phyloP scores from a whole-genome alignment of 2,888 invertebrate genomes.

The Melitaea athalia region DNA sequence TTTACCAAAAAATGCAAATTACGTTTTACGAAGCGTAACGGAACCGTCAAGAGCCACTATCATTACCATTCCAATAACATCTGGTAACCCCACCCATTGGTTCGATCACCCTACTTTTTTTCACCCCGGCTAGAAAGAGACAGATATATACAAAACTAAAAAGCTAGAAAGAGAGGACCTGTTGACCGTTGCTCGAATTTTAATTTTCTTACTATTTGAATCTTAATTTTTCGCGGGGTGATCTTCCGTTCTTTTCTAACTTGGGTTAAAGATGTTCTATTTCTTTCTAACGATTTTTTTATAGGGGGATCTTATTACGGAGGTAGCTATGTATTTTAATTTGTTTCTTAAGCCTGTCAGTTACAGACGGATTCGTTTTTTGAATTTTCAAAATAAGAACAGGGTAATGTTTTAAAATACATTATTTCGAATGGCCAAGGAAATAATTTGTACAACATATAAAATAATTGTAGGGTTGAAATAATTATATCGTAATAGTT shows the following conservation, averaged over 20 bases:
- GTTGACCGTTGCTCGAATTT: conserved; percentile 79
- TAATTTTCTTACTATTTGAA: conserved; percentile 83
- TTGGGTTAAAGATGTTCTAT: conserved; percentile 44
- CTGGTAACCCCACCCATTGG: conserved; percentile 45
- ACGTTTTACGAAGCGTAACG: conserved; percentile 39
- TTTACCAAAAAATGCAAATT: conserved; percentile 42
- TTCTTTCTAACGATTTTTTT: conserved; percentile 65
- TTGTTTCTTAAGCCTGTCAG: conserved; percentile 35
- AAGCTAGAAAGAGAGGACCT: conserved; percentile 52
- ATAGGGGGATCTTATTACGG: conserved; percentile 46
- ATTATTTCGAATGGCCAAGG: not conserved
- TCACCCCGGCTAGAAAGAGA: conserved; percentile 43
- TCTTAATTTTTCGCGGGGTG: conserved; percentile 79
- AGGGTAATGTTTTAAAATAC: too few species aligned
- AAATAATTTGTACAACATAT: not conserved
- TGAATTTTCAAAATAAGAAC: conserved; percentile 5
- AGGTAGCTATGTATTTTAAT: conserved; percentile 26
- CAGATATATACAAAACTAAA: conserved; percentile 15
- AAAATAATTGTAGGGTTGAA: too few species aligned
- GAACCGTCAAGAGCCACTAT: conserved; percentile 49
- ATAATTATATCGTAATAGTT: too few species aligned
- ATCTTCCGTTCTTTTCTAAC: conserved; percentile 56
- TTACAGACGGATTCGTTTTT: conserved; percentile 12
- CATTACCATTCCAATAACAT: conserved; percentile 66
- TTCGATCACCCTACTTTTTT: conserved; percentile 69